Conservation (phyloP, 2,888 invertebrate genomes). For the Stramonita haemastoma region DNA sequence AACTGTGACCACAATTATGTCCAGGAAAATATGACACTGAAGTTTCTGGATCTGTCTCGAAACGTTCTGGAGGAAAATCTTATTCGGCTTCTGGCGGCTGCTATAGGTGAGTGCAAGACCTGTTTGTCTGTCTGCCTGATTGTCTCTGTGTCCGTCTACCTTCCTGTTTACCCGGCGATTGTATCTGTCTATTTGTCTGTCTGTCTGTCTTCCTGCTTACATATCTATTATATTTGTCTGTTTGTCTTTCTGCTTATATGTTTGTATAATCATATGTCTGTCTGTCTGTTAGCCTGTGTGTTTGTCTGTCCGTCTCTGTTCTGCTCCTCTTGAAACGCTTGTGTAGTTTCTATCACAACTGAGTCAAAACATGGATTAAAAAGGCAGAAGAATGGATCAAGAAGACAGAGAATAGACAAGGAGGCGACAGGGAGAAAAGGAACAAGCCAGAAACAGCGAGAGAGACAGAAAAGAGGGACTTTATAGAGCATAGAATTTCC, state of each 20-base stretch:
- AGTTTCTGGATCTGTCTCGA: constrained; percentile 35
- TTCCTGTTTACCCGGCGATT: not conserved
- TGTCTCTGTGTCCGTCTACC: not conserved
- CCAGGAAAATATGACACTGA: constrained; percentile 12
- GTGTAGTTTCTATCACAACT: too few species aligned
- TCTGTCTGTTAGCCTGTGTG: constrained; percentile 12
- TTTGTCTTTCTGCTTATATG: not conserved
- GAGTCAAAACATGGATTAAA: too few species aligned
- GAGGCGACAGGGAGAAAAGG: too few species aligned
- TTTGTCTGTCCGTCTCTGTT: not conserved
- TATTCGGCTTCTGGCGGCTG: constrained; percentile 33
- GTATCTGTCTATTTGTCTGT: not conserved
- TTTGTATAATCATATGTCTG: not conserved
- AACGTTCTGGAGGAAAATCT: constrained; percentile 31
- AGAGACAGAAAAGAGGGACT: too few species aligned
- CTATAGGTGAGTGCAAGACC: constrained; percentile 7
- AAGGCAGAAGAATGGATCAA: too few species aligned
- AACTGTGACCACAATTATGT: not conserved
- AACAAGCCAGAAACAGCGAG: too few species aligned
- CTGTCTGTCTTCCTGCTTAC: not conserved
- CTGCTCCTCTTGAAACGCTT: too few species aligned
- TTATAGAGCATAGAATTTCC: too few species aligned
- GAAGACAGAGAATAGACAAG: too few species aligned
- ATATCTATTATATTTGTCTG: not conserved
- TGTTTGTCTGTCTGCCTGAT: not conserved